Evolutionary conservation across 2,797 vertebrate genomes (phyloP).

Genomic region (Clarias laeviceps): DNA sequence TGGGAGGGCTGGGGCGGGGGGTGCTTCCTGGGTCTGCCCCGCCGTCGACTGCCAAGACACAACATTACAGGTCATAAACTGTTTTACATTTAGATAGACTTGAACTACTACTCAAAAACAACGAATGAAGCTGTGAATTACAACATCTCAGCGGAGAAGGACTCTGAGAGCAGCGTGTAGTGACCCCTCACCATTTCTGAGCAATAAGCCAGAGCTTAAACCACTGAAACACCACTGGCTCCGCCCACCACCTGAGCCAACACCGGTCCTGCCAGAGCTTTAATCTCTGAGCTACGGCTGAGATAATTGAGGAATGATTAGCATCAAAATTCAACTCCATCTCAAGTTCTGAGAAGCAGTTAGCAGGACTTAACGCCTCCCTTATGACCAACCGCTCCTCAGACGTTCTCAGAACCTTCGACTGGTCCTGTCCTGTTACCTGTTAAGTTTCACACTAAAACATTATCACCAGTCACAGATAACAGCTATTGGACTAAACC

Average conservation of each 20-base stretch:
- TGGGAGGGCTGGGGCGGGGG: constrained; percentile 71
- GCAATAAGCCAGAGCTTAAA: too few species aligned
- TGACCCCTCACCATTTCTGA: too few species aligned
- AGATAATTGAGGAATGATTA: neutral
- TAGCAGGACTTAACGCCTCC: too few species aligned
- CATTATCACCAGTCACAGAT: neutral
- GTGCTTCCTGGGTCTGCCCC: constrained; percentile 81
- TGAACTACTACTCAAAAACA: neutral
- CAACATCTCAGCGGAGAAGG: too few species aligned
- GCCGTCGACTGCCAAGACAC: constrained; percentile 70
- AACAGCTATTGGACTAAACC: neutral
- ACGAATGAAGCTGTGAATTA: too few species aligned
- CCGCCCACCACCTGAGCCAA: too few species aligned
- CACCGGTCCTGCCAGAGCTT: too few species aligned
- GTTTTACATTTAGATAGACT: neutral
- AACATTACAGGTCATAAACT: neutral
- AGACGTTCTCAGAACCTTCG: neutral
- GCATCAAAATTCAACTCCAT: neutral
- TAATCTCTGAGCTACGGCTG: too few species aligned
- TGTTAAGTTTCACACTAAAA: neutral
- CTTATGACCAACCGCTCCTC: too few species aligned
- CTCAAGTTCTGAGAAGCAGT: neutral
- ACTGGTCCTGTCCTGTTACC: neutral
- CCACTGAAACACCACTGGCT: too few species aligned
- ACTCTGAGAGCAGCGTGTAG: too few species aligned